A percentile compares a stretch with the other conserved stretches of the same genome.
Evolutionary conservation across 2,113 vertebrate genomes (phyloP).

Genomic region (Orthonyx spaldingii): DNA sequence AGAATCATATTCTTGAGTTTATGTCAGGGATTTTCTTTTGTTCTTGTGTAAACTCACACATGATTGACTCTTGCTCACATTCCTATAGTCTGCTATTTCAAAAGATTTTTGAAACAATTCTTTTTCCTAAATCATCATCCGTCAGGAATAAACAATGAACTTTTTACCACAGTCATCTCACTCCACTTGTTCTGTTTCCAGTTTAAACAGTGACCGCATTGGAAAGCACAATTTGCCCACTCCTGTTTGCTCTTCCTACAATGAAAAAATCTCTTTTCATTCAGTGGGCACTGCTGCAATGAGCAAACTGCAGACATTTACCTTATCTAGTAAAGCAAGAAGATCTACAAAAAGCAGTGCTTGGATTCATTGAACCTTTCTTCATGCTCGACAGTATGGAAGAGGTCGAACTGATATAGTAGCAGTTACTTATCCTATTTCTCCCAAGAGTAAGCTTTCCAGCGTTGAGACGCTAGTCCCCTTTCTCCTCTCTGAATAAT

Average conservation of each 20-base stretch:
- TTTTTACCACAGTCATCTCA: background rate
- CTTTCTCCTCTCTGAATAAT: background rate
- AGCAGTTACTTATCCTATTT: background rate
- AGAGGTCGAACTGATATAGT: background rate
- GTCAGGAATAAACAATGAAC: background rate
- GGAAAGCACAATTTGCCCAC: background rate
- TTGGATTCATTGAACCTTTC: background rate
- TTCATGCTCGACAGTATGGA: background rate
- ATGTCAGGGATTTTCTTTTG: background rate
- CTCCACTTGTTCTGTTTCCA: background rate
- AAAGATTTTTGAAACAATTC: background rate
- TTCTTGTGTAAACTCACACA: background rate
- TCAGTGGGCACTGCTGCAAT: background rate
- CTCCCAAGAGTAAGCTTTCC: background rate
- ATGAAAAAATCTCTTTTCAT: background rate
- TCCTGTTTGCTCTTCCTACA: background rate
- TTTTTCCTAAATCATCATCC: background rate
- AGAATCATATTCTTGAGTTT: background rate
- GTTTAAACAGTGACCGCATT: background rate
- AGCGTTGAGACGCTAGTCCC: background rate
- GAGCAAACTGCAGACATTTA: background rate
- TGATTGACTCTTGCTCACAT: background rate
- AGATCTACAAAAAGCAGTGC: background rate
- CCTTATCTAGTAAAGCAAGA: background rate
- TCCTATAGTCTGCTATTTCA: background rate